phyloP scores from a whole-genome alignment of 2,888 invertebrate species.

The Zygogramma bicolorata region DNA sequence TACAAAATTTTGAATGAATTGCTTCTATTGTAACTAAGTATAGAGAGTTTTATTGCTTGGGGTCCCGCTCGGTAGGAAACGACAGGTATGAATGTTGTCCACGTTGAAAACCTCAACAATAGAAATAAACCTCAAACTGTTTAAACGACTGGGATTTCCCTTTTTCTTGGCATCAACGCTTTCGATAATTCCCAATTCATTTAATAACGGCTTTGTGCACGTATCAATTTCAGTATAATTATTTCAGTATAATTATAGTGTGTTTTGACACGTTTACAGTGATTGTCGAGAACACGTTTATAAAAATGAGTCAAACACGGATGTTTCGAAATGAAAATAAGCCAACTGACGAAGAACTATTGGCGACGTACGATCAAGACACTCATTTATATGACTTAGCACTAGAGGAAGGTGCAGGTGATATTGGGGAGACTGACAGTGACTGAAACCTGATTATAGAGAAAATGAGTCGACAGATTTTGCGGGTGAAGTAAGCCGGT shows the following conservation, averaged over 20 bases:
- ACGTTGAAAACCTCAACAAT: not conserved
- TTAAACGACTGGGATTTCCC: not conserved
- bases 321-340: not conserved
- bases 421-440: slow-evolving; percentile 11
- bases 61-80: no score
- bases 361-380: slow-evolving; percentile 25
- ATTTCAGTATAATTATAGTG: not conserved
- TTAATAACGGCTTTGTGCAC: not conserved
- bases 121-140: not conserved
- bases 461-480: slow-evolving; percentile 32
- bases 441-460: slow-evolving; percentile 3
- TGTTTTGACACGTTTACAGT: not conserved
- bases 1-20: no score
- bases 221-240: not conserved
- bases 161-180: not conserved
- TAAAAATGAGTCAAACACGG: slow-evolving; percentile 14
- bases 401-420: slow-evolving; percentile 30
- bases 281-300: not conserved
- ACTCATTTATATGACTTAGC: slow-evolving; percentile 30
- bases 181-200: not conserved
- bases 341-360: slow-evolving; percentile 4
- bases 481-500: slow-evolving; percentile 15
- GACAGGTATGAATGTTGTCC: not conserved
- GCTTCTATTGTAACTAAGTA: no score
- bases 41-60: no score